Evolutionary conservation across 2,888 invertebrate species (phyloP).

Genomic region (Agriopis marginaria): DNA sequence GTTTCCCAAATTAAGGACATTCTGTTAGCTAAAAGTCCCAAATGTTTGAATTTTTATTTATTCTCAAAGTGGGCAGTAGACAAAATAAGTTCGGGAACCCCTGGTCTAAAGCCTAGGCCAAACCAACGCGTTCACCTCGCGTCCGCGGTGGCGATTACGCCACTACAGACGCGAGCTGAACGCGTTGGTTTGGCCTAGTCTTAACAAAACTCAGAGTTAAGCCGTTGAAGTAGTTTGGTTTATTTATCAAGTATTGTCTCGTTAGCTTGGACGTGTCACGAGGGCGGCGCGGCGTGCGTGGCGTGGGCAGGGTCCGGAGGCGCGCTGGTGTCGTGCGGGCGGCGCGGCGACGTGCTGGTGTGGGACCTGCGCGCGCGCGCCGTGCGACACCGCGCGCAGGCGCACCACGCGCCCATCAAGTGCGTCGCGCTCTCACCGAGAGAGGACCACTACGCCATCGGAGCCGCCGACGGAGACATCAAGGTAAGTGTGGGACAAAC

Average conservation of each 20-base stretch:
- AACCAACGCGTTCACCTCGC: no score
- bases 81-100: no score
- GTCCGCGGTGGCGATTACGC: no score
- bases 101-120: no score
- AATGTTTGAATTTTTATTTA: no score
- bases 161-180: no score
- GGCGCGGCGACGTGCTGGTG: conserved; percentile 98
- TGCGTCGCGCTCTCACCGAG: conserved; percentile 97
- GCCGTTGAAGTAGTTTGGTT: no score
- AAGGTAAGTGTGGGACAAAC: conserved; percentile 85
- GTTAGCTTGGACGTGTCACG: conserved; percentile 96
- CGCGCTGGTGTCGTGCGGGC: conserved; percentile 97
- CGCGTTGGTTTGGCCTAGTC: no score
- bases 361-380: conserved; percentile 97
- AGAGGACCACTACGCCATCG: conserved; percentile 98
- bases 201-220: no score
- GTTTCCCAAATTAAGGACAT: no score
- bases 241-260: conserved; percentile 22
- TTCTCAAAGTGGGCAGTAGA: no score
- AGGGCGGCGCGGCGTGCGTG: conserved; percentile 96
- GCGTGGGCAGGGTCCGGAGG: conserved; percentile 97
- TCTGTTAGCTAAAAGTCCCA: no score
- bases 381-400: conserved; percentile 92
- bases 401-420: conserved; percentile 97
- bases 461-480: conserved; percentile 96